phyloP scores from a whole-genome alignment of 2,888 invertebrate species.

The Dimorphilus gyrociliatus region DNA sequence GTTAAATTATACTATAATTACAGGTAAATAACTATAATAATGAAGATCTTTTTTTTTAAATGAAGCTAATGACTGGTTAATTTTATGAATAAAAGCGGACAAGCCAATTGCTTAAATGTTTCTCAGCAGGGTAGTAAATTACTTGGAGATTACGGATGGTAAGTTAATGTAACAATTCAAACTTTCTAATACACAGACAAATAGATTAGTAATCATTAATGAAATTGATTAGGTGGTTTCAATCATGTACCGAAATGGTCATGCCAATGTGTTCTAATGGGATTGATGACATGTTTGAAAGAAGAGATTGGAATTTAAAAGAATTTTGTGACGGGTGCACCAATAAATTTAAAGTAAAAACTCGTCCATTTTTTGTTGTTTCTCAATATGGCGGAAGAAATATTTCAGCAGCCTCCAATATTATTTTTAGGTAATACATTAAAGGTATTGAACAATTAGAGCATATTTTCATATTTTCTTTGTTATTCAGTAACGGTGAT shows the following conservation, averaged over 20 bases:
- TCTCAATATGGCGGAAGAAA: slow-evolving; percentile 64
- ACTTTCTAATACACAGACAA: neutral
- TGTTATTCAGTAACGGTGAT: slow-evolving; percentile 37
- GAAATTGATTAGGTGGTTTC: slow-evolving; percentile 10
- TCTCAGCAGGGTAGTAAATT: slow-evolving; percentile 43
- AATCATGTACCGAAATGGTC: slow-evolving; percentile 89
- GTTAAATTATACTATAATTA: slow-evolving; percentile 64
- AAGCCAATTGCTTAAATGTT: slow-evolving; percentile 51
- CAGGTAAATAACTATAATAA: too few species aligned
- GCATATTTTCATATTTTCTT: slow-evolving; percentile 3
- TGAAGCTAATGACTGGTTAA: too few species aligned
- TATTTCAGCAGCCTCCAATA: slow-evolving; percentile 47
- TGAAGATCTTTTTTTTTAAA: too few species aligned
- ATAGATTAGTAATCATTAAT: neutral
- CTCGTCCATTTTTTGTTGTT: slow-evolving; percentile 51
- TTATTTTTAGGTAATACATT: slow-evolving; percentile 42
- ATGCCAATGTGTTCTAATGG: slow-evolving; percentile 78
- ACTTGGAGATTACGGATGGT: slow-evolving; percentile 58
- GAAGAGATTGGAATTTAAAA: slow-evolving; percentile 48
- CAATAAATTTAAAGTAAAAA: slow-evolving; percentile 50
- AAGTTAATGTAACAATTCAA: slow-evolving; percentile 50
- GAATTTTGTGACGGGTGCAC: slow-evolving; percentile 51
- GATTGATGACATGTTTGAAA: slow-evolving; percentile 65
- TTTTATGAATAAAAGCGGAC: too few species aligned
- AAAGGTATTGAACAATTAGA: neutral